phyloP scores from a whole-genome alignment of 2,888 invertebrate genomes.

The Thymelicus lineola region DNA sequence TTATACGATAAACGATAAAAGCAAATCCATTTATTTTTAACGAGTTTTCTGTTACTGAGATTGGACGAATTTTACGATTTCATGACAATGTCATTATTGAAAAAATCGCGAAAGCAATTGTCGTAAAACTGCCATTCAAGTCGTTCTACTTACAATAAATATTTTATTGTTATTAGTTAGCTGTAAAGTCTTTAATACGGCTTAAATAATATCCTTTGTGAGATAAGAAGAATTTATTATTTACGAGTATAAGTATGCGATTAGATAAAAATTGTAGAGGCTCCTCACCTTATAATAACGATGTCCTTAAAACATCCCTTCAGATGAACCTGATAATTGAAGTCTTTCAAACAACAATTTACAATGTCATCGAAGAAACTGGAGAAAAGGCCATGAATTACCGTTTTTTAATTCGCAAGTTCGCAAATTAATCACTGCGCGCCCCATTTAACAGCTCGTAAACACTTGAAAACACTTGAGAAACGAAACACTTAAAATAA shows the following conservation, averaged over 20 bases:
- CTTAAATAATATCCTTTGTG: background rate
- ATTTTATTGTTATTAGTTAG: background rate
- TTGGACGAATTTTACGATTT: conserved; percentile 52
- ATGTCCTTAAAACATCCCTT: conserved; percentile 3
- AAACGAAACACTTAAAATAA: conserved; percentile 51
- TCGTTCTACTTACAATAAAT: conserved; percentile 44
- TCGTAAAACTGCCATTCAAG: conserved; percentile 56
- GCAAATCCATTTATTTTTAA: conserved; percentile 30
- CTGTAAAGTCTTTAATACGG: background rate
- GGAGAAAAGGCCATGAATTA: conserved; percentile 18
- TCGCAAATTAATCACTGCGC: conserved; percentile 47
- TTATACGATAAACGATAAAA: background rate
- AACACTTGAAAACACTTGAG: conserved; percentile 55
- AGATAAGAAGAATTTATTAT: background rate
- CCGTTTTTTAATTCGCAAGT: conserved; percentile 48
- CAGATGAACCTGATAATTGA: background rate
- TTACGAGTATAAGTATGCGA: background rate
- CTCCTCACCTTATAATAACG: conserved; percentile 15
- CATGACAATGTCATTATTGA: conserved; percentile 59
- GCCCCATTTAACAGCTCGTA: conserved; percentile 47
- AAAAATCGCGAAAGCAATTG: conserved; percentile 45
- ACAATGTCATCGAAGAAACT: conserved; percentile 23
- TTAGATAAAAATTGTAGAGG: no score
- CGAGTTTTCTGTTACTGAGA: conserved; percentile 26
- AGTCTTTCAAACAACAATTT: conserved; percentile 16